Conservation (phyloP, 64 coral and sea anemone genomes). For the Montipora sp. region DNA sequence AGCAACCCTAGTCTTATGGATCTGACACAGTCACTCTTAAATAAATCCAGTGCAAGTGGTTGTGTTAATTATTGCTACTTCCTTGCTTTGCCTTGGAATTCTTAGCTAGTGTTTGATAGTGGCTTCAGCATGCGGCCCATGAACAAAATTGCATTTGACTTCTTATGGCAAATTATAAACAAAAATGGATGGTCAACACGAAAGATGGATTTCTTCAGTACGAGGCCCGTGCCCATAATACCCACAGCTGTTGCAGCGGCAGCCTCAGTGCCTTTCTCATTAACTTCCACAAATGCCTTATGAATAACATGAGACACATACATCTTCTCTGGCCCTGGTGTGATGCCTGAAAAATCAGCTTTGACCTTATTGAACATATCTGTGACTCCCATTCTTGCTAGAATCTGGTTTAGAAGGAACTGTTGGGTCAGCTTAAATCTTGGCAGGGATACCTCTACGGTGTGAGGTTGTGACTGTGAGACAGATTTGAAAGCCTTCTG, state of each 20-base stretch:
- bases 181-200: slow-evolving; percentile 89
- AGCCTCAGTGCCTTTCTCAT: slow-evolving; percentile 91
- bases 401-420: slow-evolving; percentile 77
- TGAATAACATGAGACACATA: slow-evolving; percentile 86
- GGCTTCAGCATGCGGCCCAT: slow-evolving; percentile 85
- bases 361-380: slow-evolving; percentile 71
- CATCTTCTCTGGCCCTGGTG: slow-evolving; percentile 61
- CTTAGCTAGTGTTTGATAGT: no score
- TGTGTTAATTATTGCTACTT: no score
- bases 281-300: slow-evolving; percentile 95
- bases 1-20: no score
- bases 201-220: slow-evolving; percentile 40
- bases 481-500: not conserved
- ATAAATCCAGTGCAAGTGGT: no score
- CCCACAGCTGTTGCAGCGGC: slow-evolving; percentile 77
- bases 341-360: slow-evolving; percentile 88
- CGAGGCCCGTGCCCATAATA: slow-evolving; percentile 31
- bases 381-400: slow-evolving; percentile 61
- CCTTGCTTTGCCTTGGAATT: no score
- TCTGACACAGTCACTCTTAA: no score
- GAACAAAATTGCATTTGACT: slow-evolving; percentile 76
- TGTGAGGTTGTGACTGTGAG: not conserved
- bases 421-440: slow-evolving; percentile 84
- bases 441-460: slow-evolving; percentile 74
- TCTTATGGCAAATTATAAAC: slow-evolving; percentile 75